These are phyloP conservation scores for Machaerirhynchus nigripectus DNA, from an alignment of 2,113 vertebrate genomes.

Conservation along the genomic window DNA sequence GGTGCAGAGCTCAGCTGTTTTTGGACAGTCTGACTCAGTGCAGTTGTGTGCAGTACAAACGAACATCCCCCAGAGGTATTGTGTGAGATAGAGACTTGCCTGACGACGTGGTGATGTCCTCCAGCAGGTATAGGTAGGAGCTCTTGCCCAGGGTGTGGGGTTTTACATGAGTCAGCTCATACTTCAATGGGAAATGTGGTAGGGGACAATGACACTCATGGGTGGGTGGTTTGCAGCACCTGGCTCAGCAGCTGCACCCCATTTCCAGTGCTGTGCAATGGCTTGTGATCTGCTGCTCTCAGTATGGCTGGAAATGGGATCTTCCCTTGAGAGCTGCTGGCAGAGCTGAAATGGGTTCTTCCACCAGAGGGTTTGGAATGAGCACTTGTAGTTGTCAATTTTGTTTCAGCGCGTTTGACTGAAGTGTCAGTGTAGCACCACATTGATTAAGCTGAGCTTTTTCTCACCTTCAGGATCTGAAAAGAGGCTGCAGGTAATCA, in stretches of 20 bases:
- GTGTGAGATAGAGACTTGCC: not conserved
- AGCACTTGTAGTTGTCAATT: not conserved
- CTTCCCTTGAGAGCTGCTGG: not conserved
- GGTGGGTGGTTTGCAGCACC: not conserved
- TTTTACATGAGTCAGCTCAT: not conserved
- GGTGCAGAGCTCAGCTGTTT: not conserved
- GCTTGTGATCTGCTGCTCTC: not conserved
- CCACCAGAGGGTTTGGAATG: not conserved
- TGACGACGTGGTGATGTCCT: fast-evolving
- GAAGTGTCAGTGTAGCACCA: not conserved
- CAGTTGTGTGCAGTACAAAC: not conserved
- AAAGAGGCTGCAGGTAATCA: not conserved
- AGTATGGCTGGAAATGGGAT: not conserved
- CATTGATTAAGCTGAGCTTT: not conserved
- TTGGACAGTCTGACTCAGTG: not conserved
- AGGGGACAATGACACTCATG: fast-evolving
- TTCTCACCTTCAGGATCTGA: not conserved
- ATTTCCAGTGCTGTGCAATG: not conserved
- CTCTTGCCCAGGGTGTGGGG: not conserved
- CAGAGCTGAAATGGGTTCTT: not conserved
- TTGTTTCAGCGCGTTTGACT: not conserved
- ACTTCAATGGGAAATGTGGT: not conserved
- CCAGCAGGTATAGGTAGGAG: not conserved
- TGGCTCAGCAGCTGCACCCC: not conserved
- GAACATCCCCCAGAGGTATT: not conserved